Evolutionary conservation across 1,140 invertebrate genomes (phyloP).

Genomic region (Drosophila repletoides): DNA sequence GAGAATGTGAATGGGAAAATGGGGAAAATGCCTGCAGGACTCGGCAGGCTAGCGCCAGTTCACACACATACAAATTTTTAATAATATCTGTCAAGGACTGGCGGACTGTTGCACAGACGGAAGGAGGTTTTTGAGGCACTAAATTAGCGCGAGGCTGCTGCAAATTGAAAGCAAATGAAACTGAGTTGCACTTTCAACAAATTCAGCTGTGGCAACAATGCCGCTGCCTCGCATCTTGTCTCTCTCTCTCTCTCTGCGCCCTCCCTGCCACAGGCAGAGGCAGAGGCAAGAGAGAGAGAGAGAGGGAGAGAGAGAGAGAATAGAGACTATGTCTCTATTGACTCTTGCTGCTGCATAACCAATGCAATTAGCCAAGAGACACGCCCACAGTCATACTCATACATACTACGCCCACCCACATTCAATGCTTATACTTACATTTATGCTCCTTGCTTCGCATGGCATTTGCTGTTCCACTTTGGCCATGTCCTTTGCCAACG

Average conservation of each 20-base stretch:
- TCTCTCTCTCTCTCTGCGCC: neutral
- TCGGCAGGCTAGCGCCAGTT: neutral
- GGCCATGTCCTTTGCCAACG: conserved; percentile 70
- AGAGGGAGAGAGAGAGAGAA: no score
- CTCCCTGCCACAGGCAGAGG: no score
- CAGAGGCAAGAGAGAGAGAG: no score
- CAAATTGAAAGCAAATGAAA: conserved; percentile 78
- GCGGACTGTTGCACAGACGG: neutral
- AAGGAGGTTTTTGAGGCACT: neutral
- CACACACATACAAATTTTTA: conserved; percentile 6
- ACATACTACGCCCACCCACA: conserved; percentile 4
- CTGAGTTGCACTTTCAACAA: conserved; percentile 34
- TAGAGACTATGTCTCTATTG: conserved; percentile 38
- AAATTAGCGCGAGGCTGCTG: conserved; percentile 56
- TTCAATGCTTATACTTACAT: conserved; percentile 57
- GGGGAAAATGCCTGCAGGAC: conserved; percentile 33
- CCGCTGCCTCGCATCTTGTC: neutral
- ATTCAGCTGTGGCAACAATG: neutral
- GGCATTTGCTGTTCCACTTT: conserved; percentile 78
- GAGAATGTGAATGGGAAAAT: conserved; percentile 22
- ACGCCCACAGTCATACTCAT: conserved; percentile 3
- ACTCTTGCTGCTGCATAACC: conserved; percentile 39
- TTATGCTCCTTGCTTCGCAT: conserved; percentile 76
- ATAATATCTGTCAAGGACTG: conserved; percentile 2
- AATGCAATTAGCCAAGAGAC: conserved; percentile 65